Evolutionary conservation across 2,888 invertebrate genomes (phyloP).

Genomic region (Xanthorhoe designata): DNA sequence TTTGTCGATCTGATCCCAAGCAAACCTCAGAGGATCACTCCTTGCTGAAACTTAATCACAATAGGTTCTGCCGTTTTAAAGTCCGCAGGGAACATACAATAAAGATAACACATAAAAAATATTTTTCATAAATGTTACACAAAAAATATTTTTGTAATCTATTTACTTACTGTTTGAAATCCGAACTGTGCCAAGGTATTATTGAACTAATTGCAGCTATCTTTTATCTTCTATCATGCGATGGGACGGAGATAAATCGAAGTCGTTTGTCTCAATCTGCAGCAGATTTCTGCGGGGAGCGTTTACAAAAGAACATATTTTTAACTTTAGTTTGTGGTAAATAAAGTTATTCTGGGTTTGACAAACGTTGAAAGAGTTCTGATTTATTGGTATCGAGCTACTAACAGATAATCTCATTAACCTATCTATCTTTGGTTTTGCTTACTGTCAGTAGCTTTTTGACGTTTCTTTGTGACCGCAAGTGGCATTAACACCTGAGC

Average conservation of each 20-base stretch:
- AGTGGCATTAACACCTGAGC: too few species aligned
- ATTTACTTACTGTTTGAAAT: not conserved
- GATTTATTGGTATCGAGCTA: not conserved
- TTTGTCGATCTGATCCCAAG: too few species aligned
- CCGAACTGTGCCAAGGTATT: constrained; percentile 21
- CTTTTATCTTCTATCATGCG: constrained; percentile 36
- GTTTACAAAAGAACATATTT: constrained; percentile 21
- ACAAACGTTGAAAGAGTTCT: constrained; percentile 6
- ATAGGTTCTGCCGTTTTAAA: too few species aligned
- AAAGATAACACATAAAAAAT: too few species aligned
- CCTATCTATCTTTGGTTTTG: too few species aligned
- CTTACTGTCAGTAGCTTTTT: too few species aligned
- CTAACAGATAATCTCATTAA: not conserved
- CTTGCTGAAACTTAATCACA: too few species aligned
- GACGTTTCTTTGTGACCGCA: too few species aligned
- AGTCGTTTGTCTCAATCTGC: constrained; percentile 38
- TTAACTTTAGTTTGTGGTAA: constrained; percentile 18
- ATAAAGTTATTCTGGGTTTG: constrained; percentile 13
- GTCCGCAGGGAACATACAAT: too few species aligned
- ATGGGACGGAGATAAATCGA: constrained; percentile 40
- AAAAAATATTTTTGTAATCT: too few species aligned
- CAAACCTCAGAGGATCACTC: too few species aligned
- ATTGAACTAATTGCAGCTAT: constrained; percentile 33
- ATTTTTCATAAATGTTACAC: too few species aligned
- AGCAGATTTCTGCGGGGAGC: constrained; percentile 28